Base-by-base conservation (phyloP, 2,113 vertebrate species). In the Salvelinus fontinalis region DNA sequence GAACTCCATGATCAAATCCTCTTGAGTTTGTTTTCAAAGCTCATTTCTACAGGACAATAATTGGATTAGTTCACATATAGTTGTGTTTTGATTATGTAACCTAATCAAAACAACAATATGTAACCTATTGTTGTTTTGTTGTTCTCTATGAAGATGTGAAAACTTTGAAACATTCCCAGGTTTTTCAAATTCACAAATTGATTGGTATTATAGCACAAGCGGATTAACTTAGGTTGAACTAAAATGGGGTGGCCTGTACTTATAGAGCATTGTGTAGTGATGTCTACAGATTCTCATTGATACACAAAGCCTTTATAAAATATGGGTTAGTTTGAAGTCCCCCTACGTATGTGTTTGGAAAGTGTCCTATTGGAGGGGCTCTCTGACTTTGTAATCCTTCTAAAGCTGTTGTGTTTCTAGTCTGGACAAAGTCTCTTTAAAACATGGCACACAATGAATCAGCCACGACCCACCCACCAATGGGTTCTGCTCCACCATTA, bases 111-210 rank as follows among this genome's bases (percentile, higher is more conserved):
- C 34, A 34, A 34, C 34, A 34, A 34, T 34, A 34, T 34, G 34
- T 34, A 34, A 39, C 39, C 7, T 9, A 39, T 39, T 39, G 34
- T 75, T 71, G 3, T 44, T 83, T 39, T 39, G 34, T 76, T 70
- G 3, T 44, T 83, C 70, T 73, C 6, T 8, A 59, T 83, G 66
- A 76, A 60, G 5, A n/a, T 79, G 51, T 85, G 70, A 57, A 7
- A 83, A 77, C 79, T 65, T 77, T 77, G 67, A 85, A 62, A 89
- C 91, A 90, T 92, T 92, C 89, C 89, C 77, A 68, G 24, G 72
- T 64, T 81, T 70, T 70, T 73, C 74, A 79, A n/a, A 48, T 73
- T 54, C 51, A 54, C 16, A 54, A 54, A 14, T 54, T 74, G 65
- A 68, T 74, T 69, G 81, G 39, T 51, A 64, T 59, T 5, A 71